A percentile compares a stretch with the other conserved stretches of the same genome.
These are phyloP conservation scores for Sterrhoptilus dennistouni DNA, from an alignment of 2,113 vertebrate species.

Conservation along the genomic window DNA sequence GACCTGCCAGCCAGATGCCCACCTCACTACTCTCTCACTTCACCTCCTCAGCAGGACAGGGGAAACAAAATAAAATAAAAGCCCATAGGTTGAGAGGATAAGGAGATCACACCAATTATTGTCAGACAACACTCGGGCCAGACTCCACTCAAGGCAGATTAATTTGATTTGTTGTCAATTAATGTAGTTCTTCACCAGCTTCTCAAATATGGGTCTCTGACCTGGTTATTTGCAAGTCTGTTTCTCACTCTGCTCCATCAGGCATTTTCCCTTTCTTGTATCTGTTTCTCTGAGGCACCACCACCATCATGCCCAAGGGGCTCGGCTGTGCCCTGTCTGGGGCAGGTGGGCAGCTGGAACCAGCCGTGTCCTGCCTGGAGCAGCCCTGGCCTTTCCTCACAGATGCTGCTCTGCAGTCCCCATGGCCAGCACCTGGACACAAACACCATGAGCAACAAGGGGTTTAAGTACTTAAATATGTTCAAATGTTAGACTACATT, in stretches of 20 bases:
- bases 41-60: neutral
- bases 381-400: neutral
- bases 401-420: neutral
- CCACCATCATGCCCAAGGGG: accelerated
- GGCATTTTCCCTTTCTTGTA: neutral
- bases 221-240: neutral
- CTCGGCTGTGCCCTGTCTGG: neutral
- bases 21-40: neutral
- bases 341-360: neutral
- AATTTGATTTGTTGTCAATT: neutral
- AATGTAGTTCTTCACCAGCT: neutral
- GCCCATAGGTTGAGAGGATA: neutral
- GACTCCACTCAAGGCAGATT: neutral
- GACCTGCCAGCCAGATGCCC: neutral
- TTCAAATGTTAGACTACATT: neutral
- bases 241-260: neutral
- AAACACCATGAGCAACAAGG: accelerated
- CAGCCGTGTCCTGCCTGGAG: accelerated
- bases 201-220: neutral
- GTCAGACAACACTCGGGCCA: neutral
- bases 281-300: neutral
- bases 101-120: neutral
- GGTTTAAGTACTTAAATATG: neutral
- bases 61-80: neutral
- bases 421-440: accelerated